Evolutionary conservation across 1,140 invertebrate genomes (phyloP).

Genomic region (Hypsibius dujardini): DNA sequence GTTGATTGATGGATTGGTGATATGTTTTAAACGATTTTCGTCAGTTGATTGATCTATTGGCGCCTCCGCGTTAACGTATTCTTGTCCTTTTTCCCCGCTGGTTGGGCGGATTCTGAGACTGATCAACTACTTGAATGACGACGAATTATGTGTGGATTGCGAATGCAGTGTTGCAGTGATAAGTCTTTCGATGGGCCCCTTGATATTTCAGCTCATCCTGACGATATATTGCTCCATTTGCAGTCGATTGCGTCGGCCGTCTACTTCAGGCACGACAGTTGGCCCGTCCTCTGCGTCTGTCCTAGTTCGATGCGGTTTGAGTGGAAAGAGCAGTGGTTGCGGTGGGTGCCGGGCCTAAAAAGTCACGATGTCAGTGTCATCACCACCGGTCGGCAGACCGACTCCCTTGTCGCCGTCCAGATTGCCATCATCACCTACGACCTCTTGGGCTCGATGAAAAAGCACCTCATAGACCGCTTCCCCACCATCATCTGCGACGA

Average conservation of each 20-base stretch:
- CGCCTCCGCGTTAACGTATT: too few relatives aligned
- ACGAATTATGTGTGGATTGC: too few relatives aligned
- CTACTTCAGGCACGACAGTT: constrained; percentile 58
- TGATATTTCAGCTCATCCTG: too few relatives aligned
- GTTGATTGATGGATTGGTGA: too few relatives aligned
- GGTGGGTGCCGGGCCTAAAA: constrained; percentile 47
- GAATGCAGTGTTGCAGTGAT: too few relatives aligned
- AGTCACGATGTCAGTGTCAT: constrained; percentile 44
- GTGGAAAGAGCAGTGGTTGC: constrained; percentile 42
- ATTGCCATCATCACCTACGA: constrained; percentile 67
- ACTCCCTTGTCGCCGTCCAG: constrained; percentile 34
- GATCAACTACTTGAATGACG: too few relatives aligned
- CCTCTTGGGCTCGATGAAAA: constrained; percentile 41
- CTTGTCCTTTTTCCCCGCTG: too few relatives aligned
- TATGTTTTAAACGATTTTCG: too few relatives aligned
- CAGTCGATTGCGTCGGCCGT: constrained; percentile 65
- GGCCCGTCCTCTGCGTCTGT: constrained; percentile 71
- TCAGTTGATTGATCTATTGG: too few relatives aligned
- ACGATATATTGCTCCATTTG: too few relatives aligned
- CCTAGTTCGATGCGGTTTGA: constrained; percentile 65
- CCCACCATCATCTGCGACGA: constrained; percentile 33
- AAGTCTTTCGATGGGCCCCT: too few relatives aligned
- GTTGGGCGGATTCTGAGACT: too few relatives aligned
- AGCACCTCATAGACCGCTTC: constrained; percentile 22
- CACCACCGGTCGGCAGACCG: constrained; percentile 31